Conservation (phyloP, 2,113 vertebrate species). For the Hyla sarda region DNA sequence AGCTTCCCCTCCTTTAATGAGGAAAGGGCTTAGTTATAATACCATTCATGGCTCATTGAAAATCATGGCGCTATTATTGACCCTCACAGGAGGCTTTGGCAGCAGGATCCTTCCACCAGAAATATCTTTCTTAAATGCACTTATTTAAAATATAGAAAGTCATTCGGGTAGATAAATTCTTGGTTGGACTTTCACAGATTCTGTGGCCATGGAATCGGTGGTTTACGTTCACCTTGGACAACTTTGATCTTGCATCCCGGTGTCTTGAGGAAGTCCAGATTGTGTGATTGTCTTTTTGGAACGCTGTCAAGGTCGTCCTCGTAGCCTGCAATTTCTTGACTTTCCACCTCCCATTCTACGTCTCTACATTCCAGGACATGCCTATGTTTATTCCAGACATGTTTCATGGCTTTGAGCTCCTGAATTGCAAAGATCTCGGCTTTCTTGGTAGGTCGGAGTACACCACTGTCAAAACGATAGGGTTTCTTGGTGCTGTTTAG, state of each 20-base stretch:
- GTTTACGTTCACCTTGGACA: background rate
- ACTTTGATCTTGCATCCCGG: background rate
- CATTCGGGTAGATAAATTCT: no score
- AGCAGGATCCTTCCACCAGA: no score
- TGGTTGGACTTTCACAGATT: background rate
- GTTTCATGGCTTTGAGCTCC: constrained; percentile 20
- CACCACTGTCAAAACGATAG: background rate
- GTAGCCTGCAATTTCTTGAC: background rate
- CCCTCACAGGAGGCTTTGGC: no score
- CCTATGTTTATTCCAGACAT: background rate
- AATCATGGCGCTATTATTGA: no score
- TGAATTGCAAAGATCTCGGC: background rate
- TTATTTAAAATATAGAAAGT: no score
- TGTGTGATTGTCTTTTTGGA: background rate
- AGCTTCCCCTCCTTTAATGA: no score
- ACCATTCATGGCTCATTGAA: no score
- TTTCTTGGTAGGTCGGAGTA: background rate
- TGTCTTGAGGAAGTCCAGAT: background rate
- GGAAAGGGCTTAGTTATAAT: no score
- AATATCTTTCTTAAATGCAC: background rate
- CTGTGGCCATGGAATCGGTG: background rate
- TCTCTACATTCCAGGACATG: background rate
- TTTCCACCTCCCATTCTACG: constrained; percentile 22
- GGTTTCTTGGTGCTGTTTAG: background rate
- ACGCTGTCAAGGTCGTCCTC: background rate